Percentiles rank a stretch among this genome's conserved stretches.
Evolutionary conservation across 2,797 vertebrate species (phyloP).

Genomic region (Crenichthys baileyi): DNA sequence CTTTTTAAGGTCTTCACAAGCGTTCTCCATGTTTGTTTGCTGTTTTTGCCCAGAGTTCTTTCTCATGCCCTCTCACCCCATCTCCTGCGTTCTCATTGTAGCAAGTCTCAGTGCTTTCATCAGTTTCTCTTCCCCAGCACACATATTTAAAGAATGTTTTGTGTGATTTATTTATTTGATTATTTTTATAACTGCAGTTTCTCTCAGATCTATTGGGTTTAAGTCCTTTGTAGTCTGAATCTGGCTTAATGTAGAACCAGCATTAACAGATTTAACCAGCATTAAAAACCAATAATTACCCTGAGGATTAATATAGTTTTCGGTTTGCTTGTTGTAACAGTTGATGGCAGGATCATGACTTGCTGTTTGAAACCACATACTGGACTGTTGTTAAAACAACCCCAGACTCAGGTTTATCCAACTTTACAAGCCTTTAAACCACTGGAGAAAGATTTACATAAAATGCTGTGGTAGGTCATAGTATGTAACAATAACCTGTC

Average conservation of each 20-base stretch:
- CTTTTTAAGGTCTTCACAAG: background rate
- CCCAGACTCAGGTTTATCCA: background rate
- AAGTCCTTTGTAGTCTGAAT: background rate
- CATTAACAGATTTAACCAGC: background rate
- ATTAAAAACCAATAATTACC: background rate
- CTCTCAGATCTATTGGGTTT: background rate
- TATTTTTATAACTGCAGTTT: background rate
- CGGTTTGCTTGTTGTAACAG: background rate
- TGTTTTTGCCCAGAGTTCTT: background rate
- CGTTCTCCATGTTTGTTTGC: background rate
- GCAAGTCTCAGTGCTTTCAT: background rate
- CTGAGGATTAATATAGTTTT: background rate
- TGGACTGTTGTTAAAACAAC: background rate
- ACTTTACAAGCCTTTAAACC: background rate
- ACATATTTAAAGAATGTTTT: background rate
- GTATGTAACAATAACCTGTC: background rate
- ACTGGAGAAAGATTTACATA: background rate
- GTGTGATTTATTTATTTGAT: background rate
- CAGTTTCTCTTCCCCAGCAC: background rate
- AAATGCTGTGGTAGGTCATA: background rate
- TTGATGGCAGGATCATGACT: background rate
- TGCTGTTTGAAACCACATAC: background rate
- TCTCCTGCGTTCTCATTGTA: background rate
- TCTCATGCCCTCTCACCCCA: slow-evolving; percentile 2
- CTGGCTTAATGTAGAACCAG: background rate